These are phyloP conservation scores for Camponotus fellah DNA, from an alignment of 2,888 invertebrate genomes.

Conservation along the genomic window DNA sequence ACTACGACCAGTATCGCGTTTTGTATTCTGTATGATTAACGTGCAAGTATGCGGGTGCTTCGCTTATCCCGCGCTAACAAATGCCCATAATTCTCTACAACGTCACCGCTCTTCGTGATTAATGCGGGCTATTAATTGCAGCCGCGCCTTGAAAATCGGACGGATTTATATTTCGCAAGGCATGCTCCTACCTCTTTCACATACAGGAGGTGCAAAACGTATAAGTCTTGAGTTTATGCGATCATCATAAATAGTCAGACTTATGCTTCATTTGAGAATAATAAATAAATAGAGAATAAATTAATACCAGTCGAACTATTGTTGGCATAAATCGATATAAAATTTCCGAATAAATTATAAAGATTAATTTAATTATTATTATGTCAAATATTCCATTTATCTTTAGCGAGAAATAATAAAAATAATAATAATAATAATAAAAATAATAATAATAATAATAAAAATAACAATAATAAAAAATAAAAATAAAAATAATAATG, in stretches of 20 bases:
- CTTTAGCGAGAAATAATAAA: neutral
- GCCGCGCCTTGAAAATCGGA: slow-evolving; percentile 49
- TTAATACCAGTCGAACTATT: neutral
- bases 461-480: too few species aligned
- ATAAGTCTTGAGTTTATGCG: slow-evolving; percentile 8
- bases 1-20: slow-evolving; percentile 50
- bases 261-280: slow-evolving; percentile 30
- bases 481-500: slow-evolving; percentile 15
- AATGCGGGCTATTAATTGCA: slow-evolving; percentile 52
- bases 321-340: neutral
- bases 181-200: slow-evolving; percentile 21
- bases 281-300: neutral
- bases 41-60: slow-evolving; percentile 49
- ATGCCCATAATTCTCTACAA: slow-evolving; percentile 55
- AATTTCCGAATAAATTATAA: neutral
- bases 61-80: slow-evolving; percentile 58
- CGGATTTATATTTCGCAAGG: slow-evolving; percentile 50
- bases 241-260: neutral
- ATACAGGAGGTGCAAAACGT: slow-evolving; percentile 24
- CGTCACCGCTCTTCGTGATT: slow-evolving; percentile 50
- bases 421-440: too few species aligned
- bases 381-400: neutral
- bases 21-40: slow-evolving; percentile 65
- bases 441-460: too few species aligned
- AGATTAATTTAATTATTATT: neutral